Conservation (phyloP, 1,140 invertebrate genomes). For the Hydropsyche tenuis region DNA sequence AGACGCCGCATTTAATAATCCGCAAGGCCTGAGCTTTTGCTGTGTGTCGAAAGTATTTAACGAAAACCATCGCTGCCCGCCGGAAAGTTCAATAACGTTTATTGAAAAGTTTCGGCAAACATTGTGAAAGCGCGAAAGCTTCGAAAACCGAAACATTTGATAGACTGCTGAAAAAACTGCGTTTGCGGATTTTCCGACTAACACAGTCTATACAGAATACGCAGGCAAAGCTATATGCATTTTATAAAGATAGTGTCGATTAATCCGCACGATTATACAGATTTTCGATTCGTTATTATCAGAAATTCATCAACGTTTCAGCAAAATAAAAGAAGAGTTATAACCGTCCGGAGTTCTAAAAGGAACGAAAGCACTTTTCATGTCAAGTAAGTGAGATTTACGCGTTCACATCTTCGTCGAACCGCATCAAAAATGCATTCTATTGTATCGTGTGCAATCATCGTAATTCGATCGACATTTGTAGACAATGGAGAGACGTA, state of each 20-base stretch:
- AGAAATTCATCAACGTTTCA: too few relatives aligned
- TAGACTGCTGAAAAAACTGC: neutral
- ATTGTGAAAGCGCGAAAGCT: neutral
- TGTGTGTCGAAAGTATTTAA: conserved; percentile 9
- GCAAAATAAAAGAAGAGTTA: too few relatives aligned
- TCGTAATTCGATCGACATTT: conserved; percentile 7
- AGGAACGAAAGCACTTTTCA: too few relatives aligned
- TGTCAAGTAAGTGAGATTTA: too few relatives aligned
- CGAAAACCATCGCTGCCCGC: conserved; percentile 15
- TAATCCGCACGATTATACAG: neutral
- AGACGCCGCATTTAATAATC: conserved; percentile 26
- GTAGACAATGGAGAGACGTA: neutral
- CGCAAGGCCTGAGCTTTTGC: neutral
- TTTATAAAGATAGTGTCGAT: too few relatives aligned
- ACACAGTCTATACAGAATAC: neutral
- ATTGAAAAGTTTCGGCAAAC: conserved; percentile 30
- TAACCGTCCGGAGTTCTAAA: too few relatives aligned
- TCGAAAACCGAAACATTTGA: neutral
- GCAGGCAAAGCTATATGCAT: too few relatives aligned
- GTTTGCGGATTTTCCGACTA: neutral
- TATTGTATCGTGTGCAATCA: neutral
- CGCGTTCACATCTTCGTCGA: too few relatives aligned
- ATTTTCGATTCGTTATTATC: too few relatives aligned
- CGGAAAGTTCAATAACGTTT: conserved; percentile 33
- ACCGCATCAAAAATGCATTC: too few relatives aligned